Conservation (phyloP, 2,888 invertebrate genomes). For the Rhamnusium bicolor region DNA sequence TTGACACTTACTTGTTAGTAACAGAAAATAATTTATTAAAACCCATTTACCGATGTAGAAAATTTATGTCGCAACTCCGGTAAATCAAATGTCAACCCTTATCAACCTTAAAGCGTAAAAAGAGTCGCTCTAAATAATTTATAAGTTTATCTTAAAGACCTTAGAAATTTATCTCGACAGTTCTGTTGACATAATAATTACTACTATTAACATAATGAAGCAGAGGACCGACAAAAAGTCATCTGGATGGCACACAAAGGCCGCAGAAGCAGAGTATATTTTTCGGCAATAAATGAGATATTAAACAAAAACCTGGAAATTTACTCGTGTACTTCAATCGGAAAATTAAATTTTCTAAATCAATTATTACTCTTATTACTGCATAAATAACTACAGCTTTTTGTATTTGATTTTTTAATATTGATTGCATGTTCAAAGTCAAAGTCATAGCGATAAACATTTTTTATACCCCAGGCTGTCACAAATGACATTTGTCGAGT, state of each 20-base stretch:
- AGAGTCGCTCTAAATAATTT: conserved; percentile 37
- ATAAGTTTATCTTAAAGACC: conserved; percentile 25
- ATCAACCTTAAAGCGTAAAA: conserved; percentile 35
- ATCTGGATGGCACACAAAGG: not conserved
- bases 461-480: too few relatives aligned
- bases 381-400: too few relatives aligned
- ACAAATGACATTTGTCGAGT: too few relatives aligned
- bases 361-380: too few relatives aligned
- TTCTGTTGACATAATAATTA: conserved; percentile 6
- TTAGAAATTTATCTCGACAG: not conserved
- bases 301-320: too few relatives aligned
- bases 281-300: too few relatives aligned
- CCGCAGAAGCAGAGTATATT: too few relatives aligned
- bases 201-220: not conserved
- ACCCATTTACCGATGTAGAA: conserved; percentile 9
- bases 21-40: conserved; percentile 14
- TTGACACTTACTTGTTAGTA: not conserved
- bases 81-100: conserved; percentile 40
- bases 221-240: not conserved
- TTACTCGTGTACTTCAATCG: too few relatives aligned
- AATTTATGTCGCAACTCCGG: conserved; percentile 13
- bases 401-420: too few relatives aligned
- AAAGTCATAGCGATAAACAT: too few relatives aligned
- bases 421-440: too few relatives aligned
- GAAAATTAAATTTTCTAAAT: too few relatives aligned